Base-by-base conservation (phyloP, 2,888 invertebrate species). In the Melanargia galathea region DNA sequence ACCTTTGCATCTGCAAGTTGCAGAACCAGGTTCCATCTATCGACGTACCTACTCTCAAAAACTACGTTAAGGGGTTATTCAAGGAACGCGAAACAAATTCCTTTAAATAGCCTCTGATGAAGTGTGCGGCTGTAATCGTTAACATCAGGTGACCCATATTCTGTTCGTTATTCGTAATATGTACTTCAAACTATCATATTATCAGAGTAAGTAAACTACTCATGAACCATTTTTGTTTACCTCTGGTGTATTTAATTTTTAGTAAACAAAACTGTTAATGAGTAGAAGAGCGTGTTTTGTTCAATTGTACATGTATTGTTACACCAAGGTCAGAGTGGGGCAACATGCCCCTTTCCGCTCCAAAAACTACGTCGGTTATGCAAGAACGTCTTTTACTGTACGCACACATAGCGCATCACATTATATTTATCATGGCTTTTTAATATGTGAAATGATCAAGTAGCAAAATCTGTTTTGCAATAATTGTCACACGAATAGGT, bases 261-360 rank as follows among this genome's bases (percentile, higher is more conserved):
- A n/a, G n/a, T n/a, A n/a, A n/a, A n/a, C n/a, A n/a, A n/a, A n/a
- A n/a, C n/a, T n/a, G n/a, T n/a, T n/a, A n/a, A n/a, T n/a, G n/a
- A n/a, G 38, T 24, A 43, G 30, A 62, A 30, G 48, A 58, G 30
- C 48, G 33, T 60, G 57, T 60, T 45, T 46, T 22, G 18, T 59
- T 51, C 51, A 59, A 59, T 58, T 60, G 51, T 60, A 57, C 60
- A 63, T 30, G 38, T 54, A 62, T 61, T 46, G 68, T 62, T 52
- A 62, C 66, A 62, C 71, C 88, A 90, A 89, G 88, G 89, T 89
- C 84, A 81, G 70, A 70, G 74, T 90, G 87, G 74, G 73, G 87
- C 84, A 89, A 89, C 80, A 71, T 73, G 85, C 84, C 83, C 87
- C 84, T 90, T 90, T 90, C 82, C 89, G 90, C 90, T 90, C 90